A percentile compares a stretch with the other conserved stretches of the same genome.
These are phyloP conservation scores for Eulemur coronatus DNA, from an alignment of 2,797 vertebrate species.

Conservation along the genomic window DNA sequence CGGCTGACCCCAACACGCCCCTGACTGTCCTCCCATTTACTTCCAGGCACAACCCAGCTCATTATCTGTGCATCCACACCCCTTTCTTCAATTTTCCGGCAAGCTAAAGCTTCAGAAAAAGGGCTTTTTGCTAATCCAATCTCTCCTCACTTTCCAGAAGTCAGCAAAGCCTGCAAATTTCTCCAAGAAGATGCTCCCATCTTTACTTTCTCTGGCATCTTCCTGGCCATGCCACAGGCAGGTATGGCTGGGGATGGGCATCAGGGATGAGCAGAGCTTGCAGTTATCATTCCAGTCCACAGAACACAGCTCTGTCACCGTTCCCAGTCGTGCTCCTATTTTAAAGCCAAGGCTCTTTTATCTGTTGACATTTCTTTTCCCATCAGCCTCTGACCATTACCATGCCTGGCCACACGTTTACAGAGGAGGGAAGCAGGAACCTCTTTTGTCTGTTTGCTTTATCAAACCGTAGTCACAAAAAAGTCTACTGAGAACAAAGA, in stretches of 20 bases:
- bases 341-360: background rate
- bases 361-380: constrained; percentile 50
- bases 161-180: background rate
- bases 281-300: background rate
- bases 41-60: background rate
- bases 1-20: background rate
- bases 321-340: background rate
- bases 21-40: background rate
- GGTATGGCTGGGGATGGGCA: background rate
- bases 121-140: background rate
- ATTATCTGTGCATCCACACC: background rate
- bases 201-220: background rate
- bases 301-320: background rate
- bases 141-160: background rate
- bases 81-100: background rate
- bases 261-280: fast-evolving
- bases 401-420: background rate
- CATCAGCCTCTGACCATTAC: background rate
- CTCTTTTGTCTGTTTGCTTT: constrained; percentile 38
- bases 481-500: constrained; percentile 54
- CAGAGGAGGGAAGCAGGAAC: background rate
- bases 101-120: constrained; percentile 17
- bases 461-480: constrained; percentile 48
- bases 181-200: background rate
- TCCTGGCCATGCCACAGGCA: background rate